A percentile compares a stretch with the other conserved stretches of the same genome.
Evolutionary conservation across 2,797 vertebrate genomes (phyloP).

Genomic region (Acanthurus lineatus): DNA sequence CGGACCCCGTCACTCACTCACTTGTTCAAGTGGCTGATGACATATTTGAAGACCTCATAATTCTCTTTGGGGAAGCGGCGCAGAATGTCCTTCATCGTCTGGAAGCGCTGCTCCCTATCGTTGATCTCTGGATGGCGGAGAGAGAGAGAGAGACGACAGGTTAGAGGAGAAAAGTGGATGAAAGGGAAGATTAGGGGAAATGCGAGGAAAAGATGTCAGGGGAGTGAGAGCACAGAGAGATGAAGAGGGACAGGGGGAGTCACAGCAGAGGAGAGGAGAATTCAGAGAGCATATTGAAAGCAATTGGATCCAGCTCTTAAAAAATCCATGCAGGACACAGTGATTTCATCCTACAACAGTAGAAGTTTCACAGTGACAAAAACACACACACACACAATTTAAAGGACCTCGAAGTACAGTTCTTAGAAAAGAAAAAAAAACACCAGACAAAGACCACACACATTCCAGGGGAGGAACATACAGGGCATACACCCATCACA

Average conservation of each 20-base stretch:
- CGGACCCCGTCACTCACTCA: slow-evolving; percentile 76
- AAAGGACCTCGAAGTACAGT: slow-evolving; percentile 25
- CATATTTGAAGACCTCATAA: slow-evolving; percentile 96
- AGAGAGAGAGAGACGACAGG: slow-evolving; percentile 38
- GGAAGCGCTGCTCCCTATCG: slow-evolving; percentile 93
- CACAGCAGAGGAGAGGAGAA: slow-evolving; percentile 27
- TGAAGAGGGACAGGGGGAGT: slow-evolving; percentile 5
- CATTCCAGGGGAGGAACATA: slow-evolving; percentile 54
- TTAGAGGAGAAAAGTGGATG: slow-evolving; percentile 48
- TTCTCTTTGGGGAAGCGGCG: slow-evolving; percentile 94
- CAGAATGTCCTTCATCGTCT: slow-evolving; percentile 92
- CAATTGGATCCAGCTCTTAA: slow-evolving; percentile 51
- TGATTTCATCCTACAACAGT: slow-evolving; percentile 48
- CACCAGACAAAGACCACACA: slow-evolving; percentile 62
- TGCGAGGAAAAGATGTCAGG: slow-evolving; percentile 38
- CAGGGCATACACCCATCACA: slow-evolving; percentile 56
- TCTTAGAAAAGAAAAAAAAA: slow-evolving; percentile 8
- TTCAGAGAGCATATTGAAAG: slow-evolving; percentile 34
- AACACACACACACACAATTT: slow-evolving; percentile 36
- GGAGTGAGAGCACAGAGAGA: slow-evolving; percentile 37
- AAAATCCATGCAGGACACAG: slow-evolving; percentile 39
- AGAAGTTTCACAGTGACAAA: slow-evolving; percentile 29
- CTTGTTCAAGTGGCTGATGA: slow-evolving; percentile 94
- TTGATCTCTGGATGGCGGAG: slow-evolving; percentile 88
- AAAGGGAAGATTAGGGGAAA: slow-evolving; percentile 43